These are phyloP conservation scores for Sericinus montela DNA, from an alignment of 2,888 invertebrate species.

Conservation along the genomic window DNA sequence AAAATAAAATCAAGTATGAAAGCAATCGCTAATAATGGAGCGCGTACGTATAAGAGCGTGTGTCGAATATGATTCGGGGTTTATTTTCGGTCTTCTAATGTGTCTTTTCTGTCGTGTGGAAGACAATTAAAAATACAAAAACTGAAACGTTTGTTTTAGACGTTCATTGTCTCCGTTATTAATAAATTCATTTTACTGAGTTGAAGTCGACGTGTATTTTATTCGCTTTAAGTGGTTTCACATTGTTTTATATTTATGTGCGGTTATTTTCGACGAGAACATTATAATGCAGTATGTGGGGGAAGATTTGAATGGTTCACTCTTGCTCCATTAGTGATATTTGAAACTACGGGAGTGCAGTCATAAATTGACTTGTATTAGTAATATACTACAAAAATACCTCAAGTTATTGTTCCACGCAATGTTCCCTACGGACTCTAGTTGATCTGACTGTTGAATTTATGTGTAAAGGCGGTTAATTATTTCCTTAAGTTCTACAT, in stretches of 20 bases:
- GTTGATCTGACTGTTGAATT: background rate
- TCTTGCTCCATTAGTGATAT: slow-evolving; percentile 77
- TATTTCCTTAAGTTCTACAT: background rate
- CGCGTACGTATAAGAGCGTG: slow-evolving; percentile 30
- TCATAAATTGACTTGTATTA: slow-evolving; percentile 76
- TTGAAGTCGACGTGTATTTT: slow-evolving; percentile 77
- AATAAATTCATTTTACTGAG: slow-evolving; percentile 79
- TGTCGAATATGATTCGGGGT: slow-evolving; percentile 73
- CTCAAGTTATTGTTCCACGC: slow-evolving; percentile 42
- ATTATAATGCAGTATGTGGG: slow-evolving; percentile 79
- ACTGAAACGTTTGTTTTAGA: slow-evolving; percentile 76
- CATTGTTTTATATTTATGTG: slow-evolving; percentile 80
- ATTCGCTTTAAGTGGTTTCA: slow-evolving; percentile 80
- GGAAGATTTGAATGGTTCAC: slow-evolving; percentile 75
- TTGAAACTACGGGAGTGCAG: slow-evolving; percentile 76
- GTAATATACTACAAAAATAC: slow-evolving; percentile 63
- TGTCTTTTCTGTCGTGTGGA: slow-evolving; percentile 72
- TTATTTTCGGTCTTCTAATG: slow-evolving; percentile 78
- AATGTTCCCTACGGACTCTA: slow-evolving; percentile 1
- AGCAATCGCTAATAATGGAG: slow-evolving; percentile 8
- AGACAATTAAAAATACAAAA: slow-evolving; percentile 79
- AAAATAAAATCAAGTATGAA: slow-evolving; percentile 16
- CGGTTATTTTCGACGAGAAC: slow-evolving; percentile 75
- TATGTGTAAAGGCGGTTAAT: background rate
- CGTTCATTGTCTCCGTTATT: slow-evolving; percentile 79